Conservation (phyloP, 2,888 invertebrate genomes). For the Pyrgus malvae region DNA sequence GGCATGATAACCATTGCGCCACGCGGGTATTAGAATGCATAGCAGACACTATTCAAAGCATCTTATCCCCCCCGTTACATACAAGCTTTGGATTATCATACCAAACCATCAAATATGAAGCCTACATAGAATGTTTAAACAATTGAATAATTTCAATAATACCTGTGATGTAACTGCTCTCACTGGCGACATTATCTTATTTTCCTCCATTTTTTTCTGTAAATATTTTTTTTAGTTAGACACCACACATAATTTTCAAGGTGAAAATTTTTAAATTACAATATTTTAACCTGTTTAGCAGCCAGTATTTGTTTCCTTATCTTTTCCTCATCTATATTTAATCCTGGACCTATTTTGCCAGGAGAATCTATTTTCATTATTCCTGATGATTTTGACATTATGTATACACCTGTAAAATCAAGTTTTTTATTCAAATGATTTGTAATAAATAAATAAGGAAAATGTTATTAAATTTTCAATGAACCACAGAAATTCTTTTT, state of each 20-base stretch:
- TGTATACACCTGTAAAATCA: conserved; percentile 84
- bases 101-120: no score
- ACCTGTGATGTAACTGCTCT: conserved; percentile 56
- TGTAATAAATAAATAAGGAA: no score
- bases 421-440: conserved; percentile 22
- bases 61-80: no score
- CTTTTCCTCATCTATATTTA: conserved; percentile 75
- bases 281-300: conserved; percentile 66
- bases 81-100: no score
- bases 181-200: conserved; percentile 50
- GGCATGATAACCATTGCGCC: no score
- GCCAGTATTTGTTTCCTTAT: conserved; percentile 77
- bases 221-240: no score
- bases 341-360: conserved; percentile 76
- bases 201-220: conserved; percentile 70
- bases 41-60: no score
- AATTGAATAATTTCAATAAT: conserved; percentile 16
- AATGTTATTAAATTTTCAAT: no score
- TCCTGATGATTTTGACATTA: conserved; percentile 89
- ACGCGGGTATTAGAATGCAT: no score
- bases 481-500: no score
- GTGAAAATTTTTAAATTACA: background rate
- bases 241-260: no score
- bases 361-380: conserved; percentile 87
- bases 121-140: background rate